These are phyloP conservation scores for Marronus borbonicus DNA, from an alignment of 2,888 invertebrate species.

Conservation along the genomic window DNA sequence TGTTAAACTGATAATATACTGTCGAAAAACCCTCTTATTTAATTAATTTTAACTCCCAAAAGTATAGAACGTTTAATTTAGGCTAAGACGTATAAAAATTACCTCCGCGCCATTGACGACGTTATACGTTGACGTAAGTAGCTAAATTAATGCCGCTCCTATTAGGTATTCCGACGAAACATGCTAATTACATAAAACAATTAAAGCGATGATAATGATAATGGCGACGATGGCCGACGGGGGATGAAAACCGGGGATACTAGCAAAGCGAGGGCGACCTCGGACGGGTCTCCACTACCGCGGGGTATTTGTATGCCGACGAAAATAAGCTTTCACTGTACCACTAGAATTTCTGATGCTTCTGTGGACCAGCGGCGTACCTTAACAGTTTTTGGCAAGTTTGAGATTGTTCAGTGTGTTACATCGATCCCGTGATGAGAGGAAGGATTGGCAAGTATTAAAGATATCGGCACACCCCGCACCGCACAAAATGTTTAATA, in stretches of 20 bases:
- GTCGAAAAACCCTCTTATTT: background rate
- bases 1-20: background rate
- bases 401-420: too few relatives aligned
- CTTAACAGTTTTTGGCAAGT: too few relatives aligned
- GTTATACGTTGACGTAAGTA: conserved; percentile 17
- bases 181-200: conserved; percentile 30
- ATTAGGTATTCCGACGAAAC: conserved; percentile 42
- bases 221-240: conserved; percentile 27
- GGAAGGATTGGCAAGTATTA: too few relatives aligned
- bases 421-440: too few relatives aligned
- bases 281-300: background rate
- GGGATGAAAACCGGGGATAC: conserved; percentile 26
- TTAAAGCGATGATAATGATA: conserved; percentile 37
- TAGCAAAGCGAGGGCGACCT: background rate
- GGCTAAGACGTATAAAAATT: conserved; percentile 23
- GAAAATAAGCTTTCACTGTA: conserved; percentile 22
- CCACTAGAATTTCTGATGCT: background rate
- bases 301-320: conserved; percentile 3
- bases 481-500: too few relatives aligned
- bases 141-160: conserved; percentile 23
- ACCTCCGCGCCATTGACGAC: conserved; percentile 7
- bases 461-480: too few relatives aligned
- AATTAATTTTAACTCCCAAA: conserved; percentile 3
- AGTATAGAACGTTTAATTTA: conserved; percentile 8
- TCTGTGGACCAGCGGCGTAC: background rate